Evolutionary conservation across 1,140 invertebrate genomes (phyloP).

Genomic region (Lepidurus apus): DNA sequence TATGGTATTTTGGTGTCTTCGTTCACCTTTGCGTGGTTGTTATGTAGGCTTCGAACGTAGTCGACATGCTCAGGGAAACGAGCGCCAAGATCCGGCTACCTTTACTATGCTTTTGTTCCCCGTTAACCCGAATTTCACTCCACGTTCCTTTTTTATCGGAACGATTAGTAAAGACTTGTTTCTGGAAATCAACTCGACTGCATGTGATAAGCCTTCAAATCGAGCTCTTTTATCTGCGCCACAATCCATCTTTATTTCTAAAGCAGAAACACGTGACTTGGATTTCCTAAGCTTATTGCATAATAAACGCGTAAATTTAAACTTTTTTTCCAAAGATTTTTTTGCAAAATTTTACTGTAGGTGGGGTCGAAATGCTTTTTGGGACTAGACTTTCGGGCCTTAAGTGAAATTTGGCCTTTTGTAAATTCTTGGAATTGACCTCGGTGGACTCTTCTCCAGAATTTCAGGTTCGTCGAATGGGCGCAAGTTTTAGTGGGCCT

Average conservation of each 20-base stretch:
- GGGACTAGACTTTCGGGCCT: background rate
- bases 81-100: conserved; percentile 16
- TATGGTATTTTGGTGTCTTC: background rate
- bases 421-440: background rate
- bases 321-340: too few relatives aligned
- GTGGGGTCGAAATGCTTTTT: background rate
- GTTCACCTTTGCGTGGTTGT: background rate
- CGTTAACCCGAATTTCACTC: background rate
- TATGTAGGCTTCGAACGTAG: background rate
- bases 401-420: background rate
- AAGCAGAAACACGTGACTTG: conserved; percentile 1
- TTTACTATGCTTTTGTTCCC: background rate
- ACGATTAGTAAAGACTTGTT: too few relatives aligned
- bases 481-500: background rate
- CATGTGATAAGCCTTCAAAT: too few relatives aligned
- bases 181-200: too few relatives aligned
- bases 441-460: background rate
- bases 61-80: background rate
- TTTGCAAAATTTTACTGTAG: background rate
- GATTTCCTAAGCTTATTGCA: background rate
- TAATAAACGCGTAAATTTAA: too few relatives aligned
- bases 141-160: background rate
- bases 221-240: background rate
- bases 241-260: background rate
- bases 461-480: background rate